Evolutionary conservation across 30 jellyfish, hydroid and myxozoan genomes (phyloP).

Genomic region (Catostylus mosaicus): DNA sequence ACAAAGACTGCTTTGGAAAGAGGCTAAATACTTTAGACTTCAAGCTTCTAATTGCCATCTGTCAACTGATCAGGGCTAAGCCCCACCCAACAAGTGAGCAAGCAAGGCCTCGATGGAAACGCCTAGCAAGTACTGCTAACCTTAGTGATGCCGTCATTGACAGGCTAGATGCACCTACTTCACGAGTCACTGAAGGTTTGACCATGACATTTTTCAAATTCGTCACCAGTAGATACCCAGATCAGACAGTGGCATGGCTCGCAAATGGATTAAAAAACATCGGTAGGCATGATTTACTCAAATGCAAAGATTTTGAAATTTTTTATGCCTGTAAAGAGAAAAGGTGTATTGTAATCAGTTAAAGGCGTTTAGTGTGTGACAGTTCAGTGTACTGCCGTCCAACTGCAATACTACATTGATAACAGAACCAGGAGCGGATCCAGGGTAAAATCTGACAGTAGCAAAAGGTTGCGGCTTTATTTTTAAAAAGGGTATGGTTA

Average conservation of each 20-base stretch:
- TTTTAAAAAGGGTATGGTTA: no score
- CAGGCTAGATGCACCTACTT: neutral
- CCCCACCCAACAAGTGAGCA: neutral
- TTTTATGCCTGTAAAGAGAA: neutral
- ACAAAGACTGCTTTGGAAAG: neutral
- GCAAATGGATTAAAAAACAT: neutral
- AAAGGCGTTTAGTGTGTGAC: no score
- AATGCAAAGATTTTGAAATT: no score
- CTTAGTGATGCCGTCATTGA: neutral
- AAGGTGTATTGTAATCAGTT: neutral
- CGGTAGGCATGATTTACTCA: neutral
- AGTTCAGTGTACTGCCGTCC: no score
- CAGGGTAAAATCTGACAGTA: no score
- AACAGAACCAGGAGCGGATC: no score
- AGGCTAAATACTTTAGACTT: neutral
- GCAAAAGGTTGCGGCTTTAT: no score
- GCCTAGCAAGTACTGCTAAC: neutral
- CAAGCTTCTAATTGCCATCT: neutral
- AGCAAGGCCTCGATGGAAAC: neutral
- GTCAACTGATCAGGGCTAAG: neutral
- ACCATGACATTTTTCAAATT: neutral
- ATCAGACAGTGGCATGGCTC: neutral
- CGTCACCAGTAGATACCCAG: neutral
- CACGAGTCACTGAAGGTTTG: no score
- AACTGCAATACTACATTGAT: no score